Conservation (phyloP, 2,888 invertebrate species). For the Drosophila stalkeri region DNA sequence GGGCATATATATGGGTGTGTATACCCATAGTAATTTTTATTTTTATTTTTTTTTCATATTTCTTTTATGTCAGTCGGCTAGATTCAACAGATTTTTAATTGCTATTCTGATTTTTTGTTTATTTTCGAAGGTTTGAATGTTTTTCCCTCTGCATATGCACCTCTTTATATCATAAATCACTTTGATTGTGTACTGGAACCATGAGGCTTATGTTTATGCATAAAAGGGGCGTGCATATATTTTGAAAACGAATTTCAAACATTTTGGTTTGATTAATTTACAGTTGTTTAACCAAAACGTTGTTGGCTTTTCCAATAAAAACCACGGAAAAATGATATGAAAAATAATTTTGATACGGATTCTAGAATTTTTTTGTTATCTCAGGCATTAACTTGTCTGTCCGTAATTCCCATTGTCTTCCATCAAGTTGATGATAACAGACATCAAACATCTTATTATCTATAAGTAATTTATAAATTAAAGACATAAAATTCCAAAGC, state of each 20-base stretch:
- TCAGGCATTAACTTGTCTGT: slow-evolving; percentile 65
- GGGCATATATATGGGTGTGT: not conserved
- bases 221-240: slow-evolving; percentile 60
- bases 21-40: slow-evolving; percentile 26
- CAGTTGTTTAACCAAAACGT: slow-evolving; percentile 14
- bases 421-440: slow-evolving; percentile 34
- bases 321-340: not conserved
- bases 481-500: slow-evolving; percentile 28
- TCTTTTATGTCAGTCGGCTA: slow-evolving; percentile 62
- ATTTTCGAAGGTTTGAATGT: slow-evolving; percentile 49
- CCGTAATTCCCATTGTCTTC: slow-evolving; percentile 42
- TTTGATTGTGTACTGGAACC: slow-evolving; percentile 16
- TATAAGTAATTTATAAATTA: slow-evolving; percentile 71
- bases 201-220: slow-evolving; percentile 27
- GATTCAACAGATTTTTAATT: slow-evolving; percentile 75
- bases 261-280: slow-evolving; percentile 51
- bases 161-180: slow-evolving; percentile 63
- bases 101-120: slow-evolving; percentile 52
- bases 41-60: slow-evolving; percentile 24
- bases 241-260: slow-evolving; percentile 52
- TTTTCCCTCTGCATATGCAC: slow-evolving; percentile 44
- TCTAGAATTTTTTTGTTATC: slow-evolving; percentile 29
- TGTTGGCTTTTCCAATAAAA: slow-evolving; percentile 3
- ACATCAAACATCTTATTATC: slow-evolving; percentile 38
- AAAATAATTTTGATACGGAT: not conserved